A percentile compares a stretch with the other conserved stretches of the same genome.
Evolutionary conservation across 2,797 vertebrate genomes (phyloP).

Genomic region (Apogon talboti): DNA sequence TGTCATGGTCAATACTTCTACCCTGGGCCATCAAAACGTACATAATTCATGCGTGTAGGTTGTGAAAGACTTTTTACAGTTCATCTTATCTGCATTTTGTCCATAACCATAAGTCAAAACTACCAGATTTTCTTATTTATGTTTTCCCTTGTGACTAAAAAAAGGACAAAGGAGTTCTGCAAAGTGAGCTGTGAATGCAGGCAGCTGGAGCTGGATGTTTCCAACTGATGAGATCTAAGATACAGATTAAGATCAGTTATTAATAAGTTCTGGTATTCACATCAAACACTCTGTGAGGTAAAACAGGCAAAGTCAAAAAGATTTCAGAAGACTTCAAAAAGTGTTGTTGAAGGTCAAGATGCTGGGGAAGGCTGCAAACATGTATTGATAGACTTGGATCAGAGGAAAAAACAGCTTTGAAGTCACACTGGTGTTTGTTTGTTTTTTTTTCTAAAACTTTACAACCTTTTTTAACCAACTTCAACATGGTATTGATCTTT

Average conservation of each 20-base stretch:
- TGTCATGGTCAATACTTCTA: constrained; percentile 3
- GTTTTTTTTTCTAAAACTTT: too few relatives aligned
- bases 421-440: constrained; percentile 12
- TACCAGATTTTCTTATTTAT: constrained; percentile 12
- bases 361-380: constrained; percentile 29
- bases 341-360: constrained; percentile 41
- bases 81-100: not conserved
- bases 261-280: constrained; percentile 53
- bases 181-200: not conserved
- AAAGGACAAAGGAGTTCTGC: not conserved
- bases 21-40: not conserved
- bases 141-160: not conserved
- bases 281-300: constrained; percentile 56
- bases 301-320: constrained; percentile 48
- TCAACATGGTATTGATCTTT: not conserved
- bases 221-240: constrained; percentile 30
- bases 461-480: too few relatives aligned
- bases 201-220: not conserved
- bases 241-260: constrained; percentile 55
- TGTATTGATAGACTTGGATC: not conserved
- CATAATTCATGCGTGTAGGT: not conserved
- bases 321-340: constrained; percentile 47
- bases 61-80: not conserved
- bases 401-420: constrained; percentile 27
- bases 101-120: not conserved